These are phyloP conservation scores for Meteorus sp. DNA, from an alignment of 1,140 invertebrate genomes.

Conservation along the genomic window DNA sequence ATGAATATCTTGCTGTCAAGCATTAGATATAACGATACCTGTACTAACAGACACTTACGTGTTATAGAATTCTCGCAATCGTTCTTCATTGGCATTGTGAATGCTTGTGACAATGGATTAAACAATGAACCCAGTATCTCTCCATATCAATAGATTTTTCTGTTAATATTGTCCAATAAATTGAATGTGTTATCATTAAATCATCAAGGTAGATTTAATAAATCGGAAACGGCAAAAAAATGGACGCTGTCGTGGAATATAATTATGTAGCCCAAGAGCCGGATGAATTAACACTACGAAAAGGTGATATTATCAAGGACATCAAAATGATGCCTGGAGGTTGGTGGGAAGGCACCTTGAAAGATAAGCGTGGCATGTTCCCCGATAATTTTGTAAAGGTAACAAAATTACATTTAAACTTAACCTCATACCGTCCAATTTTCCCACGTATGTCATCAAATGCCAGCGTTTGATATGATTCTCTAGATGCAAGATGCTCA, in stretches of 20 bases:
- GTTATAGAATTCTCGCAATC: too few relatives aligned
- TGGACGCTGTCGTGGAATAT: constrained; percentile 80
- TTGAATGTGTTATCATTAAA: background rate
- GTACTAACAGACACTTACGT: too few relatives aligned
- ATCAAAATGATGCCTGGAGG: constrained; percentile 85
- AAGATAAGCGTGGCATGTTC: constrained; percentile 91
- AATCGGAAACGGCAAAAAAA: constrained; percentile 15
- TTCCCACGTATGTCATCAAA: too few relatives aligned
- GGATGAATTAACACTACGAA: constrained; percentile 83
- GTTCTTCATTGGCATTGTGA: background rate
- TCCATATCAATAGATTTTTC: too few relatives aligned
- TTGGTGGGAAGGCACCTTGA: constrained; percentile 96
- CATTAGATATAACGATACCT: too few relatives aligned
- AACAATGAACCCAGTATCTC: too few relatives aligned
- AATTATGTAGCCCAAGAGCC: constrained; percentile 79
- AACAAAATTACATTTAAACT: constrained; percentile 20
- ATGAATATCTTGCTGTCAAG: background rate
- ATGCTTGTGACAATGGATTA: too few relatives aligned
- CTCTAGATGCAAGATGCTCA: too few relatives aligned
- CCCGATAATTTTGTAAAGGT: constrained; percentile 95
- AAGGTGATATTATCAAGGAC: constrained; percentile 86
- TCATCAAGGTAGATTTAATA: background rate
- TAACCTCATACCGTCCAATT: too few relatives aligned
- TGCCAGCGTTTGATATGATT: too few relatives aligned
- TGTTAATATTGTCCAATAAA: background rate